phyloP scores from a whole-genome alignment of 2,797 vertebrate species.

The Hydrolagus colliei region DNA sequence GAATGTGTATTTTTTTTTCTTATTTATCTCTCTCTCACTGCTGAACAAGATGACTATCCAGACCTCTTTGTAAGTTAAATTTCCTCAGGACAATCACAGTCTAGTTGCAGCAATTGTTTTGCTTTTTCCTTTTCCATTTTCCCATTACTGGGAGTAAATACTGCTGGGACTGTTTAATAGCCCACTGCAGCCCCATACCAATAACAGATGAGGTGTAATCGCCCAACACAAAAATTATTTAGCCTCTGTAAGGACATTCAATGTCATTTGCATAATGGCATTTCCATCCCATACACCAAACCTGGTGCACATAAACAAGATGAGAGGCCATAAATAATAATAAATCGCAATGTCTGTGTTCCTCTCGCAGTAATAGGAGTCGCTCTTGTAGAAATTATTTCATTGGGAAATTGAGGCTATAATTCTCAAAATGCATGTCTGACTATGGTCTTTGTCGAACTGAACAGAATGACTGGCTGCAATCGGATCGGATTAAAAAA shows the following conservation, averaged over 20 bases:
- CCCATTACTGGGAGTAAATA: constrained; percentile 76
- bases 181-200: constrained; percentile 86
- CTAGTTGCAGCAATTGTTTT: constrained; percentile 70
- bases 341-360: constrained; percentile 71
- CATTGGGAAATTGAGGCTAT: constrained; percentile 66
- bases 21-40: constrained; percentile 60
- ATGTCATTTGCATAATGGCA: constrained; percentile 97
- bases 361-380: constrained; percentile 67
- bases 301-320: constrained; percentile 74
- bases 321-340: constrained; percentile 86
- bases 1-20: constrained; percentile 50
- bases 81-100: constrained; percentile 62
- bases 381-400: constrained; percentile 81
- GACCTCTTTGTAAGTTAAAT: constrained; percentile 56
- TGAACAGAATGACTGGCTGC: not conserved
- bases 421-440: constrained; percentile 50
- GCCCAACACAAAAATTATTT: constrained; percentile 86
- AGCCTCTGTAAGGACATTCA: constrained; percentile 74
- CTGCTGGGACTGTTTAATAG: constrained; percentile 83
- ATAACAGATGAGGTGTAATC: constrained; percentile 98
- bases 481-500: not conserved
- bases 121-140: constrained; percentile 71
- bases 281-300: constrained; percentile 76
- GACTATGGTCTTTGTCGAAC: not conserved
- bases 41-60: constrained; percentile 51